phyloP scores from a whole-genome alignment of 2,113 vertebrate genomes.

The Phocoena sinus region DNA sequence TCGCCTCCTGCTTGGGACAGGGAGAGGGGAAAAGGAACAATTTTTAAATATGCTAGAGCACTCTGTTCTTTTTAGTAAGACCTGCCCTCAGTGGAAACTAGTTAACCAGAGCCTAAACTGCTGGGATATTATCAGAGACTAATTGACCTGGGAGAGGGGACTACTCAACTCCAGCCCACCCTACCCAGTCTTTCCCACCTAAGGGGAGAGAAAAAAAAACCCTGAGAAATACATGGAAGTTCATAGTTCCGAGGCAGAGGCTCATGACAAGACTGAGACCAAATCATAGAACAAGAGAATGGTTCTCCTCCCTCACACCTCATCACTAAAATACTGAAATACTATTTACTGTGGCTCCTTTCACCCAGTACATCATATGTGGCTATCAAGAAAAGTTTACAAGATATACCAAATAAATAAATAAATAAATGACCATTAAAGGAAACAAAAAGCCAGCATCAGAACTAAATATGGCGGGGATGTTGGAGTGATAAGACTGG shows the following conservation, averaged over 20 bases:
- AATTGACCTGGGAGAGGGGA: background rate
- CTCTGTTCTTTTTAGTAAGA: background rate
- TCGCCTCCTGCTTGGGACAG: background rate
- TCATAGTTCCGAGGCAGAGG: background rate
- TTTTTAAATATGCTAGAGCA: background rate
- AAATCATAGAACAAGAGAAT: background rate
- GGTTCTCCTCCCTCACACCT: background rate
- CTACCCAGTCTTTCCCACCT: background rate
- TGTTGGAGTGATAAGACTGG: background rate
- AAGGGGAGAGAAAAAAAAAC: no score
- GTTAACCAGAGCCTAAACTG: no score
- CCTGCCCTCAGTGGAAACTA: background rate
- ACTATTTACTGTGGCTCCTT: background rate
- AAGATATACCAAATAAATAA: background rate
- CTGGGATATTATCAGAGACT: no score
- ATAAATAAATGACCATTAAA: background rate
- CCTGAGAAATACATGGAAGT: background rate
- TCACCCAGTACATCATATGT: background rate
- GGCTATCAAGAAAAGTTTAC: background rate
- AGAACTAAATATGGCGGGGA: background rate
- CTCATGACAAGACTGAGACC: background rate
- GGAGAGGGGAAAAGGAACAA: background rate
- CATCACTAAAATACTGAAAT: background rate
- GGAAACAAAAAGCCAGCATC: background rate
- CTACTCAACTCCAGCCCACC: background rate